Base-by-base conservation (phyloP, 2,888 invertebrate species). In the Oegoconia quadripuncta region DNA sequence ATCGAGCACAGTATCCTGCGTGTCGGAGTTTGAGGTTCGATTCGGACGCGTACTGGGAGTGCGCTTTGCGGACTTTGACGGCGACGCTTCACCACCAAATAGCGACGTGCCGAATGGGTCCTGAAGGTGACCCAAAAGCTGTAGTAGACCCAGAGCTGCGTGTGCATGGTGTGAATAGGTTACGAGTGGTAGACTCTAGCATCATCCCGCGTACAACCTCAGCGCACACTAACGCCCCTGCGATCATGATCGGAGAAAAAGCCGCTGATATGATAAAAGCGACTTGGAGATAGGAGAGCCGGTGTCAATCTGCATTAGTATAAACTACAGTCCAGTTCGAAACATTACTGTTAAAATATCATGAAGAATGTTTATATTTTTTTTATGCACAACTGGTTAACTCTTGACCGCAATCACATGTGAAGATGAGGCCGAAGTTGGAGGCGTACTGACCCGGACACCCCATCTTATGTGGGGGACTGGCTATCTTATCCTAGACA, bases 31-130 rank as follows among this genome's bases (percentile, higher is more conserved):
- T 71, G 41, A 43, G 37, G 1, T 91, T 90, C 47, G 88, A 82
- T 29, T 81, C 88, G 2, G 90, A 91, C 47, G 87, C 84, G 17
- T 93, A 92, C 57, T 92, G 91, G 91, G 87, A 90, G 36, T 93
- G 93, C 63, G 90, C 91, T 14, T 76, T 90, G 5, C 83, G 89
- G 11, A 89, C 91, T 43, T 69, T 91, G 27, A 90, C 91, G 0
- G 80, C 88, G 9, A 91, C 91, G 39, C 84, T 91, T 55, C 91
- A 92, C 50, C 92, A 92, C 52, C 91, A 92, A 55, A 82, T 90
- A 15, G 90, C 91, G 0, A 92, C 92, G 0, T 87, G 89, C 45
- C 91, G 91, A 52, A 93, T 93, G 93, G 92, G 92, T 0, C 90
- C 91, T 0, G 59, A 57, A 15, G 70, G 62, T 1, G 92, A 92